These are phyloP conservation scores for Lordiphosa collinella DNA, from an alignment of 1,140 invertebrate species.

Conservation along the genomic window DNA sequence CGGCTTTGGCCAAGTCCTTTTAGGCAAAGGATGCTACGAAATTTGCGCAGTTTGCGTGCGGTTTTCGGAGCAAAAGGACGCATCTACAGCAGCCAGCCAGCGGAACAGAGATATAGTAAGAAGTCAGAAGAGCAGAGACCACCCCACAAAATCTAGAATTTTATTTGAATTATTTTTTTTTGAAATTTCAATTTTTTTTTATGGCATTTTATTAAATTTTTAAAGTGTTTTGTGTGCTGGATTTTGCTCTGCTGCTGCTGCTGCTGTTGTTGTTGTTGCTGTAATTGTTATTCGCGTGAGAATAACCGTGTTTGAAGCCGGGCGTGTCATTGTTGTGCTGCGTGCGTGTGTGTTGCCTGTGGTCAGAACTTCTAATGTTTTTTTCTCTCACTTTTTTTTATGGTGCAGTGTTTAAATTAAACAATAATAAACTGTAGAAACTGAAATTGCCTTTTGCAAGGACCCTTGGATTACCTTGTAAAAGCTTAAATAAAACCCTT, in stretches of 20 bases:
- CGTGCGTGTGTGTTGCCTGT: constrained; percentile 1
- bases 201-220: no score
- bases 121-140: constrained; percentile 9
- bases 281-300: no score
- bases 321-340: neutral
- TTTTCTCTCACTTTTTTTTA: constrained; percentile 15
- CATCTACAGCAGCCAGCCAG: constrained; percentile 37
- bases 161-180: no score
- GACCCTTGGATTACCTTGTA: constrained; percentile 75
- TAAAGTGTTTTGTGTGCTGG: no score
- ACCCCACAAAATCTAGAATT: neutral
- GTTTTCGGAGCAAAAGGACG: constrained; percentile 69
- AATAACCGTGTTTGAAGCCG: neutral
- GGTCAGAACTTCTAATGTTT: constrained; percentile 5
- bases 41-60: constrained; percentile 74
- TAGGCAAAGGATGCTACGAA: constrained; percentile 62
- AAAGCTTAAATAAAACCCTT: constrained; percentile 14
- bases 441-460: constrained; percentile 52
- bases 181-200: no score
- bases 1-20: constrained; percentile 46
- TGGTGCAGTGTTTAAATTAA: constrained; percentile 9
- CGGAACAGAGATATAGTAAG: neutral
- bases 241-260: no score
- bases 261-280: no score
- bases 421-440: constrained; percentile 3